Percentiles rank a stretch among this genome's conserved stretches.
These are phyloP conservation scores for Andrena trimmerana DNA, from an alignment of 2,888 invertebrate species.

Conservation along the genomic window DNA sequence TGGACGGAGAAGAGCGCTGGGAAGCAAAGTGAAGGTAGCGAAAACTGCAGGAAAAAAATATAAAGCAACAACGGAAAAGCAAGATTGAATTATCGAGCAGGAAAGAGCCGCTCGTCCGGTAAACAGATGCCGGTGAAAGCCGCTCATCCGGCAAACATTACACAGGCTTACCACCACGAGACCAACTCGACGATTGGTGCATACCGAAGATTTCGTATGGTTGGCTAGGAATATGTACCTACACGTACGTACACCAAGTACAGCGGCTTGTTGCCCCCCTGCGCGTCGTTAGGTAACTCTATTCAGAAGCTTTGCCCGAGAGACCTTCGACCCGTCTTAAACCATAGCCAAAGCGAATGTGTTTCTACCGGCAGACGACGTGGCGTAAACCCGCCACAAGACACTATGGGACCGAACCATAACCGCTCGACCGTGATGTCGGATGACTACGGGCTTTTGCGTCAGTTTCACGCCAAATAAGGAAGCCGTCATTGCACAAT, in stretches of 20 bases:
- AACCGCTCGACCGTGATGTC: conserved; percentile 69
- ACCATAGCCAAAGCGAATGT: conserved; percentile 72
- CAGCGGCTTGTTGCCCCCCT: conserved; percentile 59
- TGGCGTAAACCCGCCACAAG: conserved; percentile 62
- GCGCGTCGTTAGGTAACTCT: conserved; percentile 71
- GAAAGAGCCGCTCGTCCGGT: conserved; percentile 76
- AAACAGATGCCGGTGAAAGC: conserved; percentile 79
- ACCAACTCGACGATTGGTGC: conserved; percentile 61
- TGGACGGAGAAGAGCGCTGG: conserved; percentile 20
- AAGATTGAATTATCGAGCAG: conserved; percentile 62
- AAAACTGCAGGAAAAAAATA: conserved; percentile 15
- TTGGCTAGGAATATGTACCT: conserved; percentile 43
- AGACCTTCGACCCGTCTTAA: conserved; percentile 75
- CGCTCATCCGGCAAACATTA: conserved; percentile 80
- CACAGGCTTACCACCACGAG: conserved; percentile 75
- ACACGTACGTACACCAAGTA: conserved; percentile 50
- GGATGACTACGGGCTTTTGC: conserved; percentile 72
- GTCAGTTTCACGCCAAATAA: conserved; percentile 72
- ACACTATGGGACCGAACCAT: conserved; percentile 60
- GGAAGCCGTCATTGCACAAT: conserved; percentile 63
- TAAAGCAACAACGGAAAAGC: conserved; percentile 23
- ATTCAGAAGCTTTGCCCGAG: conserved; percentile 72
- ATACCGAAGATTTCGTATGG: conserved; percentile 72
- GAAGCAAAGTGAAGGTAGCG: conserved; percentile 23
- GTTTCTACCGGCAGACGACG: conserved; percentile 65